These are phyloP conservation scores for Caenorhabditis inopinata DNA, from an alignment of 1,140 invertebrate species.

Conservation along the genomic window DNA sequence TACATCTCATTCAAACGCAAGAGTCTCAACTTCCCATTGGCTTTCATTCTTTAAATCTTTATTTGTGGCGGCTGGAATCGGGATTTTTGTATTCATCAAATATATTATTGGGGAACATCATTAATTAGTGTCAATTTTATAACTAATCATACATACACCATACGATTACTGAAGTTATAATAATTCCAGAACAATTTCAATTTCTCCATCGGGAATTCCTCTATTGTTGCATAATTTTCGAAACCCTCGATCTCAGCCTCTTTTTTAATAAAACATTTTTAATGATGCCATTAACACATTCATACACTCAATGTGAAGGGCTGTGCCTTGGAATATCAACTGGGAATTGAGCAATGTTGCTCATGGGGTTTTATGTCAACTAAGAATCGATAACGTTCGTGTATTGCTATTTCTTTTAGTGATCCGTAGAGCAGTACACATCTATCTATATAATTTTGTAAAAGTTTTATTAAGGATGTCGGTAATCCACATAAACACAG, in stretches of 20 bases:
- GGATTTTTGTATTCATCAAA: constrained; percentile 46
- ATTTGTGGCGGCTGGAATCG: constrained; percentile 44
- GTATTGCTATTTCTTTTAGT: too few species aligned
- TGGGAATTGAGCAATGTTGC: not conserved
- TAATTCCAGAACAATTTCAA: too few species aligned
- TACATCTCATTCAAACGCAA: constrained; percentile 1
- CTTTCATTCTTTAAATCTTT: constrained; percentile 45
- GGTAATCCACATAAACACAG: not conserved
- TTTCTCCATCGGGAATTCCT: too few species aligned
- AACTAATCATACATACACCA: not conserved
- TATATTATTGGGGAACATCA: not conserved
- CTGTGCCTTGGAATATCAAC: not conserved
- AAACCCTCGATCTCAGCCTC: not conserved
- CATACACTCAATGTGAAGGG: too few species aligned
- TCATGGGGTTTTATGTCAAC: not conserved
- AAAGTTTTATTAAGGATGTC: too few species aligned
- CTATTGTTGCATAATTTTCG: constrained; percentile 4
- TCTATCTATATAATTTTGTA: too few species aligned
- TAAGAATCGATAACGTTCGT: too few species aligned
- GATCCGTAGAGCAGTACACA: too few species aligned
- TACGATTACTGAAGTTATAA: constrained; percentile 16
- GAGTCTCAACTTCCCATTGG: not conserved
- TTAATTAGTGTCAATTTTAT: not conserved
- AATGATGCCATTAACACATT: not conserved
- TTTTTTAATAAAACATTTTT: constrained; percentile 5